Evolutionary conservation across 1,140 invertebrate species (phyloP), one percentile per base, ranked within the genome.

Genomic region (Zaprionus taronus): DNA sequence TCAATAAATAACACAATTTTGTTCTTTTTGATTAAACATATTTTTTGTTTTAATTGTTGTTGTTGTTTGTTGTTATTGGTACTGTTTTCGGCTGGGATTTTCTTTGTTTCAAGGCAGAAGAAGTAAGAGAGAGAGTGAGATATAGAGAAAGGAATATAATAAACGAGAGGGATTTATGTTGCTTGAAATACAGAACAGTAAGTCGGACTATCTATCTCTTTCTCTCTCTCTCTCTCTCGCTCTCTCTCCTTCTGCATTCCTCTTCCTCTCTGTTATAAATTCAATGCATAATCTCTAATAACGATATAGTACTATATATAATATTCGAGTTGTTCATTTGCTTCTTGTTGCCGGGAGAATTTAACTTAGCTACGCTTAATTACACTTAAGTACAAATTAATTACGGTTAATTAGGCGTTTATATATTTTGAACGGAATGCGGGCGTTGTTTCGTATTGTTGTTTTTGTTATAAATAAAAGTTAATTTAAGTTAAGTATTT

Each of bases 301-400:
- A 72, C 41, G 7, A 12, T 69, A 72, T 57, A 47, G 6, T 47
- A 47, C n/a, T 63, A 51, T 63, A 51, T 56, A 51, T 56, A 24
- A 57, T 76, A 84, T 81, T 84, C 82, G 82, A 84, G 77, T 84
- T 84, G 82, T 85, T 84, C 82, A 79, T 71, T 83, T 66, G 80
- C 79, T 76, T 80, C 72, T 64, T 28, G 74, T 57, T 72, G 56
- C 67, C 58, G 15, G 17, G 17, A 34, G 24, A 65, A 38, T 47
- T 47, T 2, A 47, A 47, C 41, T 47, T 44, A 44, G 41, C 41
- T 34, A 34, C 31, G 31, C 31, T 51, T 55, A 55, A 51, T 69
- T 61, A 36, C n/a, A 15, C 26, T 44, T 69, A 69, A 60, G 22
- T 28, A 62, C 15, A 44, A 72, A 49, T 57, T 72, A 66, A 64